Evolutionary conservation across 2,113 vertebrate genomes (phyloP).

Genomic region (Dermatemys mawii): DNA sequence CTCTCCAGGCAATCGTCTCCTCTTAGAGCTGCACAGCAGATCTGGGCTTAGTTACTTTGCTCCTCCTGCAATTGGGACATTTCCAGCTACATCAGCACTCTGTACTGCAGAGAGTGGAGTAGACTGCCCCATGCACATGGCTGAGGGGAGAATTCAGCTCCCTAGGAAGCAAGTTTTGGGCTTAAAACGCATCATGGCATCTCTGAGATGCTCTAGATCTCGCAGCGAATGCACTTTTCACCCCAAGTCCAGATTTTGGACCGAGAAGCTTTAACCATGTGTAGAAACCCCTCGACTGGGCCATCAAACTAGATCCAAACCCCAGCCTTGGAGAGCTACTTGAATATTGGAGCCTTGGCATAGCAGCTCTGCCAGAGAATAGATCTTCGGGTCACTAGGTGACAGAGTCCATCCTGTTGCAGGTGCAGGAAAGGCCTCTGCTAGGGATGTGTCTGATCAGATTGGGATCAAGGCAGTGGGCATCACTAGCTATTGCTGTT

Average conservation of each 20-base stretch:
- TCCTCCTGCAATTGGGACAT: background rate
- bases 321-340: background rate
- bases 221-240: background rate
- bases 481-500: fast-evolving
- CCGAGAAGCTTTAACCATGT: background rate
- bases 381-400: background rate
- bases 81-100: background rate
- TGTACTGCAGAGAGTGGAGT: background rate
- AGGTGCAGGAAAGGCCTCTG: background rate
- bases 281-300: background rate
- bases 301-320: background rate
- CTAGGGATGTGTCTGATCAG: background rate
- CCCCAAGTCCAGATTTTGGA: background rate
- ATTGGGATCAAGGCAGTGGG: background rate
- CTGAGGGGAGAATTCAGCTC: background rate
- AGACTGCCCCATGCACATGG: background rate
- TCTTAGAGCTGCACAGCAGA: background rate
- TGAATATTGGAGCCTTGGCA: background rate
- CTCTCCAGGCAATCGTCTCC: background rate
- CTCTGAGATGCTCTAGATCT: background rate
- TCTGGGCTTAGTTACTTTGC: background rate
- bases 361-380: background rate
- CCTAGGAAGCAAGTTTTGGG: background rate
- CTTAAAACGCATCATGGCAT: background rate
- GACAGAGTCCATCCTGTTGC: background rate